These are phyloP conservation scores for Sphaerodactylus townsendi DNA, from an alignment of 2,113 vertebrate species.

Conservation along the genomic window DNA sequence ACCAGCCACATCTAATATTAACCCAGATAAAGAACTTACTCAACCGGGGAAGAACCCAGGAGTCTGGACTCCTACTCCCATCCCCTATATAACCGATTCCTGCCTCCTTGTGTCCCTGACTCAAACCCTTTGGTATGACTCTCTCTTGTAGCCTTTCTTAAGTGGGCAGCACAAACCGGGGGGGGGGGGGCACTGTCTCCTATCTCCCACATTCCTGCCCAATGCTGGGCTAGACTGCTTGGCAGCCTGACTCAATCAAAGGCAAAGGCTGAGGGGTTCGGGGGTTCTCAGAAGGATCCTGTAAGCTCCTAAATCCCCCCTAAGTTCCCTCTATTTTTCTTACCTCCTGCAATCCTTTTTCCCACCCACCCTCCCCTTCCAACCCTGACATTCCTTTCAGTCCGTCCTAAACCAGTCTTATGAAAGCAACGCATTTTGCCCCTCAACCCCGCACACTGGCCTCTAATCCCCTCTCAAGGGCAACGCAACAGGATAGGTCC, in stretches of 20 bases:
- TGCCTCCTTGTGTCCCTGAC: no score
- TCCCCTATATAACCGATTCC: not conserved
- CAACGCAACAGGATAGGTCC: not conserved
- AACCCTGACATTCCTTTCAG: not conserved
- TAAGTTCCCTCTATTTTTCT: not conserved
- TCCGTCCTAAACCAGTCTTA: not conserved
- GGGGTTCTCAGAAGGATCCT: not conserved
- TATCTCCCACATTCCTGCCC: no score
- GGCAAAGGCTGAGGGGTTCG: no score
- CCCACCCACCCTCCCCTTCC: no score
- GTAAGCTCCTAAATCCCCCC: no score
- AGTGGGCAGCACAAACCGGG: not conserved
- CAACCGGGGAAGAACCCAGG: not conserved
- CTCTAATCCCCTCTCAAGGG: conserved; percentile 28
- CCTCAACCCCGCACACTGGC: not conserved
- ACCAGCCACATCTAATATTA: no score
- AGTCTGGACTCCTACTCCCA: not conserved
- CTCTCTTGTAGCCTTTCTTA: not conserved
- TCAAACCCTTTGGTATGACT: not conserved
- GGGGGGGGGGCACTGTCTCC: not conserved
- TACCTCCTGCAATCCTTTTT: no score
- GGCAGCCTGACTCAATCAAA: not conserved
- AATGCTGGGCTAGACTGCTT: no score
- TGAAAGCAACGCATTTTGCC: not conserved
- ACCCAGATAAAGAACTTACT: not conserved